Evolutionary conservation across 2,113 vertebrate genomes (phyloP).

Genomic region (Chaetorhynchus papuensis): DNA sequence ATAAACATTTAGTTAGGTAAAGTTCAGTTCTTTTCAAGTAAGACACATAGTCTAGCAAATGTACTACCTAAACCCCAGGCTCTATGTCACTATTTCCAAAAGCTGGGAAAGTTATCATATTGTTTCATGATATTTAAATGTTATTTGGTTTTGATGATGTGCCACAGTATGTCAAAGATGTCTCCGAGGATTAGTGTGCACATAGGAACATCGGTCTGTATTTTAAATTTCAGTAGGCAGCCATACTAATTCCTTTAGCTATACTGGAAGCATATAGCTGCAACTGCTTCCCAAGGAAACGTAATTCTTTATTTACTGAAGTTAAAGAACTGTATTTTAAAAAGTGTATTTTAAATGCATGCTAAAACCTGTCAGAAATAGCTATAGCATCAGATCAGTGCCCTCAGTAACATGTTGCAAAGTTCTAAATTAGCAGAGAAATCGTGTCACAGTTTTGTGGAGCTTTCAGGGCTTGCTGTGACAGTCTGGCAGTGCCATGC

Average conservation of each 20-base stretch:
- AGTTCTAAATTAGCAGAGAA: neutral
- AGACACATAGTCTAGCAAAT: neutral
- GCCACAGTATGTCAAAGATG: neutral
- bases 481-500: neutral
- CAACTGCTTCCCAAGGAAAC: neutral
- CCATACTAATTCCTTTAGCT: neutral
- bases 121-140: neutral
- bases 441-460: neutral
- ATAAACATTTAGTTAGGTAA: neutral
- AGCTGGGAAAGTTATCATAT: neutral
- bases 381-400: neutral
- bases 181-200: neutral
- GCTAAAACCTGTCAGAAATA: neutral
- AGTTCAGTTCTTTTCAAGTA: neutral
- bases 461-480: neutral
- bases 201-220: neutral
- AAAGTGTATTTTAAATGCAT: neutral
- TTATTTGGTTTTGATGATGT: neutral
- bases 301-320: neutral
- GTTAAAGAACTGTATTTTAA: neutral
- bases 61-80: neutral
- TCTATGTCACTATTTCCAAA: neutral
- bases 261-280: neutral
- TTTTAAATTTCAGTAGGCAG: neutral
- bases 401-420: neutral